Evolutionary conservation across 2,797 vertebrate genomes (phyloP).

Genomic region (Mormyrus proboscirostris): DNA sequence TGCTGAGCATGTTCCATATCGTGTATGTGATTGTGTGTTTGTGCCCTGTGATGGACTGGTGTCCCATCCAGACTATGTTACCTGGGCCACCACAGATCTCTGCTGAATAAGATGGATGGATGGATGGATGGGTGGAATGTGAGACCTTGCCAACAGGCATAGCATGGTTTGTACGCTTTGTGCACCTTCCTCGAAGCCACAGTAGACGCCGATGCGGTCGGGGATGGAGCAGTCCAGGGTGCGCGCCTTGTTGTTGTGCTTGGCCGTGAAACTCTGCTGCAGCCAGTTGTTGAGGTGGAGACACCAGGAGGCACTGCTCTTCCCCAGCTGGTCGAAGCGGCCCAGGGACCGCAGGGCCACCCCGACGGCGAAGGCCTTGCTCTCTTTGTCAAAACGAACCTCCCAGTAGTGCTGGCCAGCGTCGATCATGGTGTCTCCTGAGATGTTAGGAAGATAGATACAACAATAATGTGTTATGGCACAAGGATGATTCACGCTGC

Average conservation of each 20-base stretch:
- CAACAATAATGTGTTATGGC: background rate
- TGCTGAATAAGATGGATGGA: background rate
- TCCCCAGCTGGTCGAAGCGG: slow-evolving; percentile 88
- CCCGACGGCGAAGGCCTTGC: slow-evolving; percentile 84
- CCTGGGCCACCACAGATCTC: background rate
- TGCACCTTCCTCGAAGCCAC: slow-evolving; percentile 86
- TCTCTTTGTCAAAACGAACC: slow-evolving; percentile 84
- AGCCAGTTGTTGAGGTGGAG: slow-evolving; percentile 96
- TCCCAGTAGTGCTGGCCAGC: slow-evolving; percentile 91
- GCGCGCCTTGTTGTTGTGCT: slow-evolving; percentile 93
- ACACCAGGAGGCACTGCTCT: slow-evolving; percentile 86
- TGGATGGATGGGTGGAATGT: background rate
- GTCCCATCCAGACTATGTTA: background rate
- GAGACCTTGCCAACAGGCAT: background rate
- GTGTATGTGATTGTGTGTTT: background rate
- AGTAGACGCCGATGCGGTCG: slow-evolving; percentile 78
- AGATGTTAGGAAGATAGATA: accelerated
- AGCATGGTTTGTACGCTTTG: background rate
- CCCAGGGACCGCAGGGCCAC: slow-evolving; percentile 82
- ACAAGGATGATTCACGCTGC: background rate
- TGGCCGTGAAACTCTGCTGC: slow-evolving; percentile 91
- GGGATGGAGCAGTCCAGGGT: slow-evolving; percentile 79
- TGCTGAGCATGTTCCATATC: background rate
- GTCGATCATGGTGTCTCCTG: slow-evolving; percentile 85
- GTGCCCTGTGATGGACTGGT: background rate